Conservation (phyloP, 1,140 invertebrate genomes). For the Portunus trituberculatus region DNA sequence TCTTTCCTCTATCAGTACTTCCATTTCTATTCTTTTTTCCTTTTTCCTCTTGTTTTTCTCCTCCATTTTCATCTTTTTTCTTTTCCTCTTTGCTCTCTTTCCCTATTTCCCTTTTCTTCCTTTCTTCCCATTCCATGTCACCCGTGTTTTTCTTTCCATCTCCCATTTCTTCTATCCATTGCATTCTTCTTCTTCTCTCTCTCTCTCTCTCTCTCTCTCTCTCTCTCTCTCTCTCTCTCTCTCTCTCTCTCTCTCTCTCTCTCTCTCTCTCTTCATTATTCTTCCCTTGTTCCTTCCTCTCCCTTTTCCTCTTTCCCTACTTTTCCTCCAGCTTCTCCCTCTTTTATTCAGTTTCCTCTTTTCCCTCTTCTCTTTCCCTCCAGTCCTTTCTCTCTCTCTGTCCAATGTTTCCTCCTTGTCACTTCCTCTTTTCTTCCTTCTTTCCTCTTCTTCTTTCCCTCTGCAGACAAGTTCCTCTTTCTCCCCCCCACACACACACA, state of each 20-base stretch:
- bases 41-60: background rate
- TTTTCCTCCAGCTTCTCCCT: background rate
- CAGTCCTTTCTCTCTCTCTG: no score
- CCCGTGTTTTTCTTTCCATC: background rate
- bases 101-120: background rate
- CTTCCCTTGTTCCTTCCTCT: background rate
- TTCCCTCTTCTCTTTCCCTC: background rate
- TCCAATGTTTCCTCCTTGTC: no score
- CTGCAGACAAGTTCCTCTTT: no score
- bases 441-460: no score
- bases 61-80: background rate
- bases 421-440: no score
- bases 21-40: background rate
- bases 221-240: background rate
- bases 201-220: background rate
- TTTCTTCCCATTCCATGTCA: background rate
- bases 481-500: no score
- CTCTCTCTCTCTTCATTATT: background rate
- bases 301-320: background rate
- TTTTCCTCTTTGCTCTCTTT: background rate
- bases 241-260: background rate
- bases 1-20: background rate
- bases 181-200: background rate
- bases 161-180: background rate
- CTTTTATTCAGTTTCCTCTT: background rate